Base-by-base conservation (phyloP, 2,113 vertebrate genomes). In the Connochaetes taurinus region DNA sequence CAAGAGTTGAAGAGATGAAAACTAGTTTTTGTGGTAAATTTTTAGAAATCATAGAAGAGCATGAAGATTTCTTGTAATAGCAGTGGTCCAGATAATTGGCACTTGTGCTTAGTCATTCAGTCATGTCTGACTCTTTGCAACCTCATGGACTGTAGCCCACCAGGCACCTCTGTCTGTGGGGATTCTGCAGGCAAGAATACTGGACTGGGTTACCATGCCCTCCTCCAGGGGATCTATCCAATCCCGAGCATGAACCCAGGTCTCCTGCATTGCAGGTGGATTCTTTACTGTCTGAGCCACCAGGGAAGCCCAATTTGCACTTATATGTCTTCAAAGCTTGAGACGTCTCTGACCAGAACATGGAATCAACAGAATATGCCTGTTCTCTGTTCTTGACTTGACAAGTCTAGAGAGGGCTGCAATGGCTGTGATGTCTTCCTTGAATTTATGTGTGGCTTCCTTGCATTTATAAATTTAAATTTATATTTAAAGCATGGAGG, bases 21-120 rank as follows among this genome's bases (percentile, higher is more conserved):
- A 80, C 19, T 55, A 57, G 71, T 27, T 64, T 95, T 90, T 50
- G 74, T 25, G 45, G 31, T 71, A 76, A 86, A n/a, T 81, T 90
- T 92, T 89, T 95, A 81, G 53, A 93, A 60, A 50, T 76, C 57
- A 21, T 21, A 86, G 64, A 89, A 55, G 21, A 31, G 6, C 14
- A 1, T 29, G 45, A 36, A 23, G 8, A 27, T 87, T 87, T 92
- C 16, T 33, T 81, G 13, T 15, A n/a, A 31, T 47, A 57, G 33
- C n/a, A 5, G 3, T 11, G 10, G 7, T 55, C 17, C 17, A 62
- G 16, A 36, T 11, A 25, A 92, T 82, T 83, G 25, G 3, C 7
- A 58, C 5, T 57, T 6, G n/a, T 23, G 10, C 21, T 3, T 23
- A 71, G n/a, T 23, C n/a, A 71, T 23, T 71, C n/a, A 23, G 67